Evolutionary conservation across 2,797 vertebrate genomes (phyloP).

Genomic region (Parauchenoglanis punctatus): DNA sequence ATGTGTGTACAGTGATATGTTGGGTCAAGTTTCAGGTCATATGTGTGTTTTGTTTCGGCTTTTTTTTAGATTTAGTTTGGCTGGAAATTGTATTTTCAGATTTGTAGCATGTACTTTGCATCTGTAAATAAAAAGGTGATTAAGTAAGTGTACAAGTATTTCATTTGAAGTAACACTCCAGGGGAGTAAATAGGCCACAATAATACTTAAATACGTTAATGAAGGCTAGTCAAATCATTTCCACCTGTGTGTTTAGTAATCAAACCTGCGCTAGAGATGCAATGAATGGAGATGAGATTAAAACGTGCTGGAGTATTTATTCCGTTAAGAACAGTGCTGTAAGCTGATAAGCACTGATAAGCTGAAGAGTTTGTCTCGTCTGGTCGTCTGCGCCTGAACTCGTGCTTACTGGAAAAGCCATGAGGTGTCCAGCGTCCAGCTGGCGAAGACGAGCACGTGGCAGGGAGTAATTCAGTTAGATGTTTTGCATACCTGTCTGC

Average conservation of each 20-base stretch:
- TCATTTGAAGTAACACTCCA: too few species aligned
- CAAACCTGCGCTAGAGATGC: neutral
- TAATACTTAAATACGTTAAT: neutral
- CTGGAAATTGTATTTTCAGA: neutral
- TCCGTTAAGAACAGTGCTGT: neutral
- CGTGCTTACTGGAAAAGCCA: neutral
- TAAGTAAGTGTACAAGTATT: neutral
- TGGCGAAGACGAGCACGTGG: neutral
- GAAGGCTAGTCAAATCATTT: neutral
- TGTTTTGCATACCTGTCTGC: constrained; percentile 24
- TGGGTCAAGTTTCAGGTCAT: neutral
- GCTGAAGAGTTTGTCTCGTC: neutral
- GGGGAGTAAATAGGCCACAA: too few species aligned
- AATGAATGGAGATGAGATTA: neutral
- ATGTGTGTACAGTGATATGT: neutral
- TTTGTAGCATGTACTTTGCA: neutral
- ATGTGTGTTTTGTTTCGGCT: neutral
- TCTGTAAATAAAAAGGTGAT: neutral
- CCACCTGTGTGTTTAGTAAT: neutral
- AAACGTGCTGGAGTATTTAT: neutral
- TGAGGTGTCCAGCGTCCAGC: constrained; percentile 17
- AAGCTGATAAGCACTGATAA: neutral
- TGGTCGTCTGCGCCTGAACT: neutral
- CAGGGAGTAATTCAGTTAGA: neutral
- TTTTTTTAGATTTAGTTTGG: neutral